Base-by-base conservation (phyloP, 2,113 vertebrate species). In the Galemys pyrenaicus region DNA sequence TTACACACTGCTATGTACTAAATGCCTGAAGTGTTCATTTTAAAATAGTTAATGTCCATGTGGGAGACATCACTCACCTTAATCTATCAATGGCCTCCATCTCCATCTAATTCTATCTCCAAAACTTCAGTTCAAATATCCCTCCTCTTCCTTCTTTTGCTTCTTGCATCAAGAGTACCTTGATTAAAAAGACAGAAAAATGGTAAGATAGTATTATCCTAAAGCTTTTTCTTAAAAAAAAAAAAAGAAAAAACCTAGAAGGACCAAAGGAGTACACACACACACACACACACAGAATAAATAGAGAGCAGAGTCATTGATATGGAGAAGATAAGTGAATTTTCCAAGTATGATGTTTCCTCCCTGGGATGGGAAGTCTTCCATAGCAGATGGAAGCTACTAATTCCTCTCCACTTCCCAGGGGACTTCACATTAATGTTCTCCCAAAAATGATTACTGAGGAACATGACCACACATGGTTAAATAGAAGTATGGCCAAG, bases 391-490 rank as follows among this genome's bases (percentile, higher is more conserved):
- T 24, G 12, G 9, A 54, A 58, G 49, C 49, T 19, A 62, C 32
- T 56, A 1, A 35, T 62, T 28, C 30, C 5, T 60, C 26, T 92
- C 39, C 9, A 35, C 58, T 91, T 89, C 46, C 49, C 19, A 71
- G n/a, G 32, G 12, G 78, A 81, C 12, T 41, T 73, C 67, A 24
- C 24, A 64, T 49, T 58, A 65, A 82, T 83, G 22, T 32, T 85
- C 46, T 86, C 35, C 44, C 56, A 13, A 28, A 67, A 35, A 78
- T 78, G 12, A 88, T 32, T 89, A 32, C 68, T 73, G 3, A 82
- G 62, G 56, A 91, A 49, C 26, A 51, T 56, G 58, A 93, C 32
- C 73, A 86, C 19, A 91, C 82, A n/a, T n/a, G 91, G 49, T 65
- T 54, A 74, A n/a, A 39, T 0, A 41, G 24, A 60, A 86, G 75